Evolutionary conservation across 2,888 invertebrate species (phyloP).

Genomic region (Calliscelio sp.): DNA sequence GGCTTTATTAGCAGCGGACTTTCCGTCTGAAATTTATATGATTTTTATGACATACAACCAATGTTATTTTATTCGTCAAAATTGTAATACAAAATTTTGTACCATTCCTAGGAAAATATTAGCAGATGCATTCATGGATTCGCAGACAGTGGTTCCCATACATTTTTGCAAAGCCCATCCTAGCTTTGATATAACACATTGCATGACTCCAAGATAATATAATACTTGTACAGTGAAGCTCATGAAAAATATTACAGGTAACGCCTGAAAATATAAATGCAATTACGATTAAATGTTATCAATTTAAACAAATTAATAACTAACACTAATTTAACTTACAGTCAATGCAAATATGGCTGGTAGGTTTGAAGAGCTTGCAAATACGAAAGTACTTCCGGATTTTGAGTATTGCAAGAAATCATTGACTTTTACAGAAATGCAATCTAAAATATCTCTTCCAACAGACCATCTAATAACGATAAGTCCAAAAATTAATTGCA

Average conservation of each 20-base stretch:
- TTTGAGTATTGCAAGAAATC: conserved; percentile 93
- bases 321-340: conserved; percentile 88
- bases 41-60: too few species aligned
- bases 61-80: too few species aligned
- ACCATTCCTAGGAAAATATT: conserved; percentile 98
- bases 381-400: conserved; percentile 94
- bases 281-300: background rate
- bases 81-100: background rate
- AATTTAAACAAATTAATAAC: conserved; percentile 16
- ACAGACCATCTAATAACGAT: conserved; percentile 94
- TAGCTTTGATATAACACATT: conserved; percentile 92
- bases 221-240: conserved; percentile 95
- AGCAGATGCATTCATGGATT: conserved; percentile 96
- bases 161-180: conserved; percentile 91
- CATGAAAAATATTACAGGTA: conserved; percentile 97
- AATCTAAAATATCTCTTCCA: conserved; percentile 91
- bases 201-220: conserved; percentile 96
- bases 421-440: conserved; percentile 90
- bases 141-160: conserved; percentile 96
- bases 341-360: conserved; percentile 98
- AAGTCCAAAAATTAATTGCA: conserved; percentile 95
- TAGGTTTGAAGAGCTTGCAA: too few species aligned
- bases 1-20: conserved; percentile 95
- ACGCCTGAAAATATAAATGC: conserved; percentile 87
- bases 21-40: conserved; percentile 90